Conservation (phyloP, 2,888 invertebrate genomes). For the Coleophora deauratella region DNA sequence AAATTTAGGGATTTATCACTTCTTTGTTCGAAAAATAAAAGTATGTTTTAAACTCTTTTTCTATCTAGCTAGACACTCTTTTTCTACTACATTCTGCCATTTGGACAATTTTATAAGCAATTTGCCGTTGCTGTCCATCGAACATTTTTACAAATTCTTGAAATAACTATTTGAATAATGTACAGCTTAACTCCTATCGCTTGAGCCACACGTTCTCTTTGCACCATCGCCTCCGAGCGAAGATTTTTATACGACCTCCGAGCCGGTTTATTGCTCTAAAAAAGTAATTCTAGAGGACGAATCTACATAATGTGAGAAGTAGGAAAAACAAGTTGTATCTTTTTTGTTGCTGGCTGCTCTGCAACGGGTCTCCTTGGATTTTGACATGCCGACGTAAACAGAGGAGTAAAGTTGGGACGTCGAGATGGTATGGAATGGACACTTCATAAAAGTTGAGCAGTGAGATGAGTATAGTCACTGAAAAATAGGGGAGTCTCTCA, state of each 20-base stretch:
- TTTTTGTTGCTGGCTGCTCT: constrained; percentile 21
- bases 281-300: constrained; percentile 61
- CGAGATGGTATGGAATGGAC: constrained; percentile 1
- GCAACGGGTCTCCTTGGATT: background rate
- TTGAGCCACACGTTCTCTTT: constrained; percentile 22
- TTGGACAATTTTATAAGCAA: too few relatives aligned
- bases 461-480: too few relatives aligned
- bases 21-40: too few relatives aligned
- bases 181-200: constrained; percentile 9
- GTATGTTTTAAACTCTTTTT: too few relatives aligned
- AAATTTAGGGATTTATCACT: too few relatives aligned
- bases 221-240: constrained; percentile 39
- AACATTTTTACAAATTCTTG: too few relatives aligned
- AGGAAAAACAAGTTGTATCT: constrained; percentile 55
- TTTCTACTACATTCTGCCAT: too few relatives aligned
- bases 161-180: too few relatives aligned
- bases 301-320: constrained; percentile 61
- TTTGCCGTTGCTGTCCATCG: too few relatives aligned
- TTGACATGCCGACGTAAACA: background rate
- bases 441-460: constrained; percentile 7
- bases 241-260: constrained; percentile 58
- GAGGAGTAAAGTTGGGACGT: too few relatives aligned
- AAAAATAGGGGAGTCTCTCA: too few relatives aligned
- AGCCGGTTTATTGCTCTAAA: constrained; percentile 63
- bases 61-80: too few relatives aligned